Percentiles rank a stretch among this genome's conserved stretches.
These are phyloP conservation scores for Amniataba percoides DNA, from an alignment of 2,797 vertebrate genomes.

Conservation along the genomic window DNA sequence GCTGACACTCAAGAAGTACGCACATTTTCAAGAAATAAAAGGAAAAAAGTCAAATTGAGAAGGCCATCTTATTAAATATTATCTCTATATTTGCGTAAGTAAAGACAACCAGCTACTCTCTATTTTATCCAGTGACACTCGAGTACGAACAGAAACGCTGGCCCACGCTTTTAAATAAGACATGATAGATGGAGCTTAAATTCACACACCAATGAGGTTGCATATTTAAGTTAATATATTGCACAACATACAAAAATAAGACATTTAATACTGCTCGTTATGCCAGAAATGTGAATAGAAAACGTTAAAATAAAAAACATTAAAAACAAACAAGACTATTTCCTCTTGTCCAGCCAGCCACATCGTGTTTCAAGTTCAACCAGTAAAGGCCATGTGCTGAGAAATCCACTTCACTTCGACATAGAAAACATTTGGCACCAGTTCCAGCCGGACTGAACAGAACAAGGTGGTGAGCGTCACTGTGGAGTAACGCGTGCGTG, in stretches of 20 bases:
- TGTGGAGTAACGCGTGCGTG: slow-evolving; percentile 53
- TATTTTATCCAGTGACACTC: slow-evolving; percentile 66
- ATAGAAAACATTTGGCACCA: slow-evolving; percentile 81
- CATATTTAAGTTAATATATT: slow-evolving; percentile 93
- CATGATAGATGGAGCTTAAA: slow-evolving; percentile 72
- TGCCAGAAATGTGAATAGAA: slow-evolving; percentile 86
- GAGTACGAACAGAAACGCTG: slow-evolving; percentile 48
- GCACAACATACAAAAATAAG: slow-evolving; percentile 95
- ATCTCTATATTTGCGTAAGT: slow-evolving; percentile 60
- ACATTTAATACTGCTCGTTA: slow-evolving; percentile 91
- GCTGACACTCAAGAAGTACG: slow-evolving; percentile 58
- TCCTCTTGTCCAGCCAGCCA: slow-evolving; percentile 87
- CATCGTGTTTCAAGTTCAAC: slow-evolving; percentile 85
- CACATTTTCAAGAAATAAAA: slow-evolving; percentile 57
- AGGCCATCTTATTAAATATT: slow-evolving; percentile 73
- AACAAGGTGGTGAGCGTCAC: slow-evolving; percentile 52
- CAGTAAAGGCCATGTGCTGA: slow-evolving; percentile 86
- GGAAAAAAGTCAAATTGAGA: slow-evolving; percentile 57
- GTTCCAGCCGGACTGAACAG: slow-evolving; percentile 54
- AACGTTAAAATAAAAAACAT: slow-evolving; percentile 82
- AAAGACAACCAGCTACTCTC: slow-evolving; percentile 53
- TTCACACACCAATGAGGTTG: slow-evolving; percentile 85
- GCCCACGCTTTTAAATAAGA: slow-evolving; percentile 77
- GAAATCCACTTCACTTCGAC: slow-evolving; percentile 66
- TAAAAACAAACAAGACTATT: slow-evolving; percentile 43